These are phyloP conservation scores for Siphlonurus alternatus DNA, from an alignment of 2,888 invertebrate genomes.

Conservation along the genomic window DNA sequence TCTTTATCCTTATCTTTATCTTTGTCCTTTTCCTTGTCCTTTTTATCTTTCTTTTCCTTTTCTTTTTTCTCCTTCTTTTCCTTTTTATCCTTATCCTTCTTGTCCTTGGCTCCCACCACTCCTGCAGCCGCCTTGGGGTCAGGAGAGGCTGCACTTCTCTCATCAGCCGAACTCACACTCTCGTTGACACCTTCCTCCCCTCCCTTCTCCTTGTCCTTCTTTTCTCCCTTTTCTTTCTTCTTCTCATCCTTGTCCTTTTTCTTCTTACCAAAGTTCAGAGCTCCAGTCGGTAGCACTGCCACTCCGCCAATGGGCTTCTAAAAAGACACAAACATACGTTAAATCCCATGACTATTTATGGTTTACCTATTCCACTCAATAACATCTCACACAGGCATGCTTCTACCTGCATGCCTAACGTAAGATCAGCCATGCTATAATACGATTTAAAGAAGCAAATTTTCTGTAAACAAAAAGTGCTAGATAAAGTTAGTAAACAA, in stretches of 20 bases:
- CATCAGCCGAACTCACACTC: neutral
- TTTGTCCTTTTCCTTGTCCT: conserved; percentile 13
- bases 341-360: no score
- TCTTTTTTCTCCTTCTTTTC: conserved; percentile 10
- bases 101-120: conserved; percentile 20
- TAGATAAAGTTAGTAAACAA: no score
- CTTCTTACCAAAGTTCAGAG: conserved; percentile 28
- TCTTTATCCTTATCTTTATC: conserved; percentile 16
- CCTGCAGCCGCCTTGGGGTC: neutral
- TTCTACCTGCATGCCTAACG: neutral
- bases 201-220: conserved; percentile 14
- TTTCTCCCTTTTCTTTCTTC: conserved; percentile 18
- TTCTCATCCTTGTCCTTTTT: conserved; percentile 38
- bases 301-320: conserved; percentile 75
- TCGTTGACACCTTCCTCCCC: neutral
- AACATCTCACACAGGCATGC: neutral
- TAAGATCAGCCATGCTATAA: no score
- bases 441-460: no score
- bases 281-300: conserved; percentile 57
- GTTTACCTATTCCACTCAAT: neutral
- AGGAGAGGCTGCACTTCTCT: conserved; percentile 7
- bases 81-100: conserved; percentile 21
- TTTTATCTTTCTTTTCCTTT: conserved; percentile 10
- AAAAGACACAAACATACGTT: conserved; percentile 21
- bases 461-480: no score